These are phyloP conservation scores for Coronaproctus castanopsis DNA, from an alignment of 2,888 invertebrate species.

Conservation along the genomic window DNA sequence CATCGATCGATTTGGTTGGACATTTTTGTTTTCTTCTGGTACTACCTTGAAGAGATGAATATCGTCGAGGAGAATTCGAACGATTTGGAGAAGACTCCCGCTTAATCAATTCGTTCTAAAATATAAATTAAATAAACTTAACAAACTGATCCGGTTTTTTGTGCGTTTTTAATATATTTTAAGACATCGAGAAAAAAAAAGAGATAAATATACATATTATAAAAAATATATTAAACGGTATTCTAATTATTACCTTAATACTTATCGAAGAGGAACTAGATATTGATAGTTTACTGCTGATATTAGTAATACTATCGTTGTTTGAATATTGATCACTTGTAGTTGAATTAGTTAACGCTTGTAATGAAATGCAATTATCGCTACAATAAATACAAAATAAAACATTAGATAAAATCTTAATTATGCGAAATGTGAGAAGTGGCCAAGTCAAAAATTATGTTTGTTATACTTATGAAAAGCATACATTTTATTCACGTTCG, in stretches of 20 bases:
- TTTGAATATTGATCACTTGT: background rate
- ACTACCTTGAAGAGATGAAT: background rate
- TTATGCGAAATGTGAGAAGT: too few relatives aligned
- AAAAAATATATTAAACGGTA: too few relatives aligned
- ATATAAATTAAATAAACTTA: too few relatives aligned
- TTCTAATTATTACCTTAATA: background rate
- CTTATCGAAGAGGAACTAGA: background rate
- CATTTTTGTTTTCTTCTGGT: conserved; percentile 11
- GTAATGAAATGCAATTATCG: conserved; percentile 8
- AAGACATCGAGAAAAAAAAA: too few relatives aligned
- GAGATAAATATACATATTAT: too few relatives aligned
- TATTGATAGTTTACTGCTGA: background rate
- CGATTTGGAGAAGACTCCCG: background rate
- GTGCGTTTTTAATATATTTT: too few relatives aligned
- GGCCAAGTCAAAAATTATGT: too few relatives aligned
- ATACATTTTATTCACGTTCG: too few relatives aligned
- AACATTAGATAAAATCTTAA: too few relatives aligned
- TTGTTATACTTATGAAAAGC: too few relatives aligned
- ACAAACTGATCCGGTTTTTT: too few relatives aligned
- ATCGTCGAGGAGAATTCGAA: background rate
- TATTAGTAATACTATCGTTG: background rate
- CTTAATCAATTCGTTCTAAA: too few relatives aligned
- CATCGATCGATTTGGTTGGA: conserved; percentile 9
- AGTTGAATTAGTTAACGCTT: conserved; percentile 2
- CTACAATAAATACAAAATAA: conserved; percentile 1